Evolutionary conservation across 2,888 invertebrate genomes (phyloP).

Genomic region (Amphiduros pacificus): DNA sequence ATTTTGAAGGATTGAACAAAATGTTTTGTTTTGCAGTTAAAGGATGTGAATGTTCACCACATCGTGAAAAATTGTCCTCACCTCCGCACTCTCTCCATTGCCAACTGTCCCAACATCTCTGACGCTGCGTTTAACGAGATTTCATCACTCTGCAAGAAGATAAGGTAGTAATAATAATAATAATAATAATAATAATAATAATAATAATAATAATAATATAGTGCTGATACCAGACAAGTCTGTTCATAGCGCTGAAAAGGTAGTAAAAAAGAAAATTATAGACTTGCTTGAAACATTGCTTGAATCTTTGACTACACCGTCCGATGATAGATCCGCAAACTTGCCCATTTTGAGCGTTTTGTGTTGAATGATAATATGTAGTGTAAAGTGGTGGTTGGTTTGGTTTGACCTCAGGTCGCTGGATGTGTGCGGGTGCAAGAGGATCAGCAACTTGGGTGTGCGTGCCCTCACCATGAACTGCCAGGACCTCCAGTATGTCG

Average conservation of each 20-base stretch:
- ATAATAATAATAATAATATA: no score
- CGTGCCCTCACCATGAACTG: slow-evolving; percentile 47
- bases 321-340: no score
- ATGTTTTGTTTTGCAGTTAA: slow-evolving; percentile 33
- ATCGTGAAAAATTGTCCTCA: slow-evolving; percentile 50
- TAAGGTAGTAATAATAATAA: no score
- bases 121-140: slow-evolving; percentile 48
- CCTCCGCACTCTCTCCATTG: slow-evolving; percentile 44
- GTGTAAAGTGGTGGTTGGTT: neutral
- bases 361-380: neutral
- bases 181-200: no score
- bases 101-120: slow-evolving; percentile 53
- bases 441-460: slow-evolving; percentile 47
- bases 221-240: no score
- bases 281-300: no score
- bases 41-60: slow-evolving; percentile 45
- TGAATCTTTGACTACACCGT: no score
- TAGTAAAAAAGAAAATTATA: no score
- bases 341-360: neutral
- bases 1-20: neutral
- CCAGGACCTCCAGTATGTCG: slow-evolving; percentile 43
- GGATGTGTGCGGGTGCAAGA: slow-evolving; percentile 46
- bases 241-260: no score
- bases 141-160: slow-evolving; percentile 44
- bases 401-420: slow-evolving; percentile 23